Evolutionary conservation across 2,797 vertebrate genomes (phyloP).

Genomic region (Schizothorax lantsangensis): DNA sequence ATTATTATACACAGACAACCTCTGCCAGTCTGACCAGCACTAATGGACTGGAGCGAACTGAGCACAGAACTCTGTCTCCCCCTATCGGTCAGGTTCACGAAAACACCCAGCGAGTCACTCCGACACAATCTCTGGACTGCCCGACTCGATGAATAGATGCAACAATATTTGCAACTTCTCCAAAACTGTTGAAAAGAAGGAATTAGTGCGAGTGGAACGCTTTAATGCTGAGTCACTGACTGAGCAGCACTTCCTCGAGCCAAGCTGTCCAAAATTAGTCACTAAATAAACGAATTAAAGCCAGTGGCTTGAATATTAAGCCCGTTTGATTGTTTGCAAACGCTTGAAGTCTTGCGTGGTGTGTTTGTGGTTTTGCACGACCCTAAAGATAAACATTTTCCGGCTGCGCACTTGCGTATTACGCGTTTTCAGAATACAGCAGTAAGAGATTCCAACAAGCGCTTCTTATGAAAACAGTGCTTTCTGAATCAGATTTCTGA

Average conservation of each 20-base stretch:
- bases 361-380: too few relatives aligned
- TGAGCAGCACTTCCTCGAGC: background rate
- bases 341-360: background rate
- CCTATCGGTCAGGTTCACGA: slow-evolving; percentile 68
- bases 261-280: slow-evolving; percentile 2
- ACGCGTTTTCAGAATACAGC: background rate
- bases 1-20: background rate
- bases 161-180: slow-evolving; percentile 3
- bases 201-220: slow-evolving; percentile 3
- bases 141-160: background rate
- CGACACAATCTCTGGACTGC: background rate
- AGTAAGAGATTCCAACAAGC: background rate
- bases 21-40: background rate
- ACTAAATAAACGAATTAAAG: background rate
- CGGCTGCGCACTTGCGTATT: background rate
- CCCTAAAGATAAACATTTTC: background rate
- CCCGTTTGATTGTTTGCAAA: background rate
- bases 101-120: background rate
- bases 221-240: background rate
- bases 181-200: background rate
- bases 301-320: slow-evolving; percentile 7
- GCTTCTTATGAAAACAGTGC: slow-evolving; percentile 4
- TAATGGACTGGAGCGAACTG: background rate
- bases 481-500: background rate
- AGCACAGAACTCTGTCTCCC: slow-evolving; percentile 74